These are phyloP conservation scores for Sialis lutaria DNA, from an alignment of 2,888 invertebrate genomes.

Conservation along the genomic window DNA sequence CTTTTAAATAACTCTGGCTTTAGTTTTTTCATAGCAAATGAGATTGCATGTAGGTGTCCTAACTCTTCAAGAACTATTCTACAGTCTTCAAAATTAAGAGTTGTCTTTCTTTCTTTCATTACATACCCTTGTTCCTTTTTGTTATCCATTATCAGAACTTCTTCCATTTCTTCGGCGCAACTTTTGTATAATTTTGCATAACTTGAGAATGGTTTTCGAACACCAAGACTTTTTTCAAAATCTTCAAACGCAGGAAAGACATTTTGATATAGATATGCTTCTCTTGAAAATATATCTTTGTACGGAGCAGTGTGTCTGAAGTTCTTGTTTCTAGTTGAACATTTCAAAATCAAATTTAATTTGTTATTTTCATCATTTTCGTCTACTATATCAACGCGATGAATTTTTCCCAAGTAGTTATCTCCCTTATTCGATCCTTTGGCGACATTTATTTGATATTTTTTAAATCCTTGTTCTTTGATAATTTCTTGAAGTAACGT, in stretches of 20 bases:
- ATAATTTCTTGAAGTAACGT: no score
- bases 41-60: slow-evolving; percentile 2
- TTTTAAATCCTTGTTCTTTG: no score
- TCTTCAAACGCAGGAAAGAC: slow-evolving; percentile 2
- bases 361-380: not conserved
- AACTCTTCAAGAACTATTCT: slow-evolving; percentile 1
- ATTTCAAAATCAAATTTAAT: slow-evolving; percentile 1
- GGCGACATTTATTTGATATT: no score
- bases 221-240: not conserved
- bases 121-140: not conserved
- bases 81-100: slow-evolving; percentile 2
- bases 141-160: slow-evolving; percentile 13
- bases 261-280: not conserved
- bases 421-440: slow-evolving; percentile 2
- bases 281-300: not conserved
- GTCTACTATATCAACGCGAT: not conserved
- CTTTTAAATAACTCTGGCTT: not conserved
- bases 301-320: not conserved
- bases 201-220: not conserved
- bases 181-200: not conserved
- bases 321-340: not conserved
- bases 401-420: slow-evolving; percentile 2
- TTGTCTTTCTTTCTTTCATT: not conserved
- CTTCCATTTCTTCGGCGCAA: slow-evolving; percentile 4
- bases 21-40: slow-evolving; percentile 1